These are phyloP conservation scores for Eledona agricola DNA, from an alignment of 2,888 invertebrate species.

Conservation along the genomic window DNA sequence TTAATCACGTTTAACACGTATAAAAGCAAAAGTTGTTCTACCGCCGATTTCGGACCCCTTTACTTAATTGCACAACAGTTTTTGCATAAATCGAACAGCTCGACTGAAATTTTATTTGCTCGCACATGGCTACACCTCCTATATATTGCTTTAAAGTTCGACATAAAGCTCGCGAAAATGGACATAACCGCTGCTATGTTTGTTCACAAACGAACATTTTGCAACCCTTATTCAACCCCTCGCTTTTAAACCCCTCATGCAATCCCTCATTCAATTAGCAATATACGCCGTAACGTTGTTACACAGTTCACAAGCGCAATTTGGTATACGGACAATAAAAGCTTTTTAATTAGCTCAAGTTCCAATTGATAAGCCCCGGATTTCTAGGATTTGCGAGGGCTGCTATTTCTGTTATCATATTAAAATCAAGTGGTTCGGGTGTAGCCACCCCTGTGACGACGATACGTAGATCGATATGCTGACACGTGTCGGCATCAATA, in stretches of 20 bases:
- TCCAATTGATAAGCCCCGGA: conserved; percentile 16
- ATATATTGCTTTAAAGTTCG: too few species aligned
- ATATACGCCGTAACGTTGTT: conserved; percentile 15
- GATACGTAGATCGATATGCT: conserved; percentile 3
- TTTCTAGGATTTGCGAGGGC: conserved; percentile 10
- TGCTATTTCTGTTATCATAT: conserved; percentile 18
- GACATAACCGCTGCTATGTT: too few species aligned
- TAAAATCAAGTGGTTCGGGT: conserved; percentile 16
- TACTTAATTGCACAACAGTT: conserved; percentile 30
- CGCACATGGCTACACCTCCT: too few species aligned
- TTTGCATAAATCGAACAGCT: conserved; percentile 28
- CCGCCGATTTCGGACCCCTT: conserved; percentile 15
- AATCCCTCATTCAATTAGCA: conserved; percentile 17
- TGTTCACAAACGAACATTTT: too few species aligned
- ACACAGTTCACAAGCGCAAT: conserved; percentile 8
- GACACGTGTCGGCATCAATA: conserved; percentile 1
- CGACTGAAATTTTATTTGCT: too few species aligned
- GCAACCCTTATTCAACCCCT: too few species aligned
- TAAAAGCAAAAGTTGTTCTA: conserved; percentile 30
- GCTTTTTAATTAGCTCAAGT: conserved; percentile 24
- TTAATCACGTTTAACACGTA: conserved; percentile 6
- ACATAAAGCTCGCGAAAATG: too few species aligned
- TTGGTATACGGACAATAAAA: conserved; percentile 20
- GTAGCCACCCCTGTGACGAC: conserved; percentile 9
- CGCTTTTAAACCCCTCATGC: conserved; percentile 3